These are phyloP conservation scores for Phrynosoma platyrhinos DNA, from an alignment of 2,113 vertebrate species.

Conservation along the genomic window DNA sequence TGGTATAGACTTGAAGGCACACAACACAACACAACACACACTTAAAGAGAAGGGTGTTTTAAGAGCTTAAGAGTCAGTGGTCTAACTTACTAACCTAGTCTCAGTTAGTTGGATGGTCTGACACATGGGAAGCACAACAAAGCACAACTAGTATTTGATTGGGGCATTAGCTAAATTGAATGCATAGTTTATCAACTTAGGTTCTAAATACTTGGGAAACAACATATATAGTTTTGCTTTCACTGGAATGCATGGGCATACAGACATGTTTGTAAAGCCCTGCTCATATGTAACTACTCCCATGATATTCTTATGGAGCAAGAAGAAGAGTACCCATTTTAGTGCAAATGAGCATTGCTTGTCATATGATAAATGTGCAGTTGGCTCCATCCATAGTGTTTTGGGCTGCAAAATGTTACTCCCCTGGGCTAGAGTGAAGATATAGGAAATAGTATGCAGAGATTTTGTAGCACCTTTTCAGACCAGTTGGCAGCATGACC, in stretches of 20 bases:
- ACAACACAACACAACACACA: no score
- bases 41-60: not conserved
- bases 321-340: not conserved
- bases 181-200: not conserved
- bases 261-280: no score
- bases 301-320: not conserved
- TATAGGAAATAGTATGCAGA: not conserved
- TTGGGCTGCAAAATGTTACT: not conserved
- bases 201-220: not conserved
- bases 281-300: not conserved
- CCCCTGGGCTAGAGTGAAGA: not conserved
- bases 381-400: not conserved
- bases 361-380: not conserved
- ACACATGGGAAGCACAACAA: not conserved
- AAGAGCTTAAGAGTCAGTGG: not conserved
- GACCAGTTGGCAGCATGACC: no score
- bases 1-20: no score
- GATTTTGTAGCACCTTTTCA: no score
- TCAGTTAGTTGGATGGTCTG: not conserved
- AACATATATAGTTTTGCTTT: no score
- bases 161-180: not conserved
- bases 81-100: not conserved
- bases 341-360: not conserved
- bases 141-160: not conserved
- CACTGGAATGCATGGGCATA: no score